Evolutionary conservation across 2,113 vertebrate genomes (phyloP), one percentile per base, ranked within the genome.

Genomic region (Penelope pileata): DNA sequence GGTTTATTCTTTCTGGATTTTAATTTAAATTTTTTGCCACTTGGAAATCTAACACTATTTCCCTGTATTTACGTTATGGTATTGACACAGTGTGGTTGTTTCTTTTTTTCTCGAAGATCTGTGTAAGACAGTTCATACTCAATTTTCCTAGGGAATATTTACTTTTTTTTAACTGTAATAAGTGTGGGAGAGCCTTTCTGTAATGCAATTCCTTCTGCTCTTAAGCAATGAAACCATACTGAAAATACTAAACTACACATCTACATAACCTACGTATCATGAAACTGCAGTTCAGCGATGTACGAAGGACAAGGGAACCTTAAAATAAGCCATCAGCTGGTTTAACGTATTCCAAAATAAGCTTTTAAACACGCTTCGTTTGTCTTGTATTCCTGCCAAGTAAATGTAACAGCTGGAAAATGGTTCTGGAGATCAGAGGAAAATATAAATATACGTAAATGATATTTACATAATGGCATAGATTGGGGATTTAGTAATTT

Each of bases 21-120:
- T 23, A 4, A 11, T 70, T 90, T 23, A 4, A 11, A 66, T 90
- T 70, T 85, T 53, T 66, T 51, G 30, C 30, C 7, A 32, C 7
- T 1, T 7, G 5, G 34, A 58, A 67, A 45, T 62, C 34, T 51
- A 36, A 6, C 60, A 16, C 16, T 70, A 29, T 68, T 79, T 79
- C 3, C 13, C 5, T 16, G 17, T 7, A 2, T 63, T 68, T 67
- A 6, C 7, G 7, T 32, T 67, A 16, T 11, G 29, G 2, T 36
- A 7, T 45, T 10, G 70, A 8, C 27, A 24, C 13, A 47, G 0
- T 54, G 5, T 5, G 10, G 0, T 54, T 3, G 5, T 10, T 13
- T 18, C 18, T 34, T 4, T 6, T 47, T 56, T 34, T 42, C 50
- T 16, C 7, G 1, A 50, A 69, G 32, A n/a, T 11, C 8, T 84